Percentiles rank a stretch among this genome's conserved stretches.
These are phyloP conservation scores for Artemia sp. DNA, from an alignment of 2,888 invertebrate genomes.

Conservation along the genomic window DNA sequence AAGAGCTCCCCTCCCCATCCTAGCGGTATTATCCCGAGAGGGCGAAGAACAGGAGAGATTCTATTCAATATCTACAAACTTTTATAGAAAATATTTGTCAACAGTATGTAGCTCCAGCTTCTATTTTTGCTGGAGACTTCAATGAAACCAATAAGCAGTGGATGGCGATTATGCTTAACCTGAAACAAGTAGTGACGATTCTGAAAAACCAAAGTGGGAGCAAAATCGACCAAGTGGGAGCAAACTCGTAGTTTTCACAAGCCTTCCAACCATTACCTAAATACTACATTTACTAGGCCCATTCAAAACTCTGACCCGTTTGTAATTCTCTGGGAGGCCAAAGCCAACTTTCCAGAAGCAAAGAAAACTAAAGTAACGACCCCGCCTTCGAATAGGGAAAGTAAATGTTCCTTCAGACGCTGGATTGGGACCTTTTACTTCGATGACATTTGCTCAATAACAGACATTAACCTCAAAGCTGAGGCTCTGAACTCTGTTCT, in stretches of 20 bases:
- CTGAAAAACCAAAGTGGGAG: background rate
- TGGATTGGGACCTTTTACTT: background rate
- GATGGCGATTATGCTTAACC: background rate
- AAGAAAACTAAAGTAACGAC: conserved; percentile 11
- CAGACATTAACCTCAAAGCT: background rate
- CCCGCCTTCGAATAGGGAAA: background rate
- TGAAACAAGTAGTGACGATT: background rate
- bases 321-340: conserved; percentile 2
- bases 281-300: background rate
- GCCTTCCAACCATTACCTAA: background rate
- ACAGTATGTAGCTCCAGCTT: background rate
- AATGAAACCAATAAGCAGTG: conserved; percentile 11
- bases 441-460: background rate
- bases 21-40: background rate
- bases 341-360: background rate
- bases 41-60: conserved; percentile 1
- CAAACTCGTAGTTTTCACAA: background rate
- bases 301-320: background rate
- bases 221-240: background rate
- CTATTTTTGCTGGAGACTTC: background rate
- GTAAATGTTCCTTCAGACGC: background rate
- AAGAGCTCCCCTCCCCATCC: background rate
- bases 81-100: background rate
- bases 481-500: background rate
- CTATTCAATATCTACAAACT: background rate